Conservation (phyloP, 2,797 vertebrate species). For the Premnoplex brunnescens region DNA sequence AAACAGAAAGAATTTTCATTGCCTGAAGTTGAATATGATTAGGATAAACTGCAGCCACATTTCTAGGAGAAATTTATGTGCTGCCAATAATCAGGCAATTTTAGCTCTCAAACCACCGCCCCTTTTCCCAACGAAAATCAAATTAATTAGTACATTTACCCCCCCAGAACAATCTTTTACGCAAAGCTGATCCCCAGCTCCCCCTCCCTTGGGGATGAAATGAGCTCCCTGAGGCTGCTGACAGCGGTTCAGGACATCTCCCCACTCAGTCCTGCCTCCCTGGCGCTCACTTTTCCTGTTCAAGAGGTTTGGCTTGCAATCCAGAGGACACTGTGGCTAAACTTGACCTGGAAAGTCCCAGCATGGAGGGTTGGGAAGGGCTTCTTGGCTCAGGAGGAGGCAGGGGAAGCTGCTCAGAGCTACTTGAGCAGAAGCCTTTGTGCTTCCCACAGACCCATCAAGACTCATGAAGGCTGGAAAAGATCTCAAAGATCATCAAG, state of each 20-base stretch:
- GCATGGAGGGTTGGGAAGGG: accelerated
- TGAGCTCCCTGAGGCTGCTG: background rate
- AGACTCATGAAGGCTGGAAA: background rate
- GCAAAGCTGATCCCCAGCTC: background rate
- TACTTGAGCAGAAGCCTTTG: background rate
- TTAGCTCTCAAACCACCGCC: background rate
- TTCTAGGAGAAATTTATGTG: constrained; percentile 27
- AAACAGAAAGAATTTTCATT: constrained; percentile 41
- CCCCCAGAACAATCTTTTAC: background rate
- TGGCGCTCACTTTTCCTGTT: background rate
- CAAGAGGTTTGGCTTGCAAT: background rate
- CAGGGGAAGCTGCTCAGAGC: background rate
- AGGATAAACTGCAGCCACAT: constrained; percentile 39
- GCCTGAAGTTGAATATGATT: constrained; percentile 50
- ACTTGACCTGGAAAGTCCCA: background rate
- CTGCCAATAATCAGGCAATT: constrained; percentile 13
- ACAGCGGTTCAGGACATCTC: background rate
- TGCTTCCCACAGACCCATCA: background rate
- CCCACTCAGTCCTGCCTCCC: background rate
- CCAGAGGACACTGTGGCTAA: background rate
- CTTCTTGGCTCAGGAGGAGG: background rate
- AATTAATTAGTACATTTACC: background rate
- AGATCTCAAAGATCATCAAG: background rate
- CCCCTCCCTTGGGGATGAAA: background rate
- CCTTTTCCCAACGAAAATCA: background rate